Conservation (phyloP, 2,888 invertebrate genomes). For the Quadroppia sp. region DNA sequence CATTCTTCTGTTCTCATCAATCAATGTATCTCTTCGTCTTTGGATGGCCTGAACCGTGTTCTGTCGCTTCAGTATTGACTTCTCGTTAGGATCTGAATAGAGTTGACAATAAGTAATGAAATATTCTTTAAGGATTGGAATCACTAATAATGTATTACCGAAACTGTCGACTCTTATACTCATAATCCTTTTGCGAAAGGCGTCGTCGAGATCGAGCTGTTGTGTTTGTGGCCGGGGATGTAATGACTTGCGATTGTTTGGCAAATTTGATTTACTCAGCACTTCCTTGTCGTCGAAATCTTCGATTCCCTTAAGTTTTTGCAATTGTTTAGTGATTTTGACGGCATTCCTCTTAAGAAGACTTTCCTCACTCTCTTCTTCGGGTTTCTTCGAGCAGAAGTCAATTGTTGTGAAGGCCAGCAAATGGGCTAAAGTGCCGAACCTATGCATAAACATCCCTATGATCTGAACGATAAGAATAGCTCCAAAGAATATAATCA, state of each 20-base stretch:
- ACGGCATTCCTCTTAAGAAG: background rate
- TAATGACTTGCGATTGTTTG: constrained; percentile 20
- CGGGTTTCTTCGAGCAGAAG: constrained; percentile 60
- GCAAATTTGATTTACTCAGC: background rate
- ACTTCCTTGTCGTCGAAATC: constrained; percentile 10
- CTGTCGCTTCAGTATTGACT: background rate
- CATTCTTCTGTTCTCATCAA: background rate
- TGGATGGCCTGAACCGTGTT: background rate
- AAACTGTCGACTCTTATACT: background rate
- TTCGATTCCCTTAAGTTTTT: constrained; percentile 4
- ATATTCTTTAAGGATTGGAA: background rate
- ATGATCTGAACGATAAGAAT: constrained; percentile 92
- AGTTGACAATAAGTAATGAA: background rate
- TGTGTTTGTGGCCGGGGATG: background rate
- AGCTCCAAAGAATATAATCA: constrained; percentile 93
- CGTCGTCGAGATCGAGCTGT: background rate
- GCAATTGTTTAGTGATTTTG: constrained; percentile 21
- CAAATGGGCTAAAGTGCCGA: constrained; percentile 93
- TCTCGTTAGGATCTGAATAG: background rate
- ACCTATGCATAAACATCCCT: constrained; percentile 98
- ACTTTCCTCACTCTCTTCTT: constrained; percentile 1
- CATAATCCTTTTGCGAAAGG: constrained; percentile 21
- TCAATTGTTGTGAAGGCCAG: constrained; percentile 88
- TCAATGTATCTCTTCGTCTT: background rate
- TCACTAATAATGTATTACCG: background rate